These are phyloP conservation scores for Sinhomidia bicolor DNA, from an alignment of 2,888 invertebrate species.

Conservation along the genomic window DNA sequence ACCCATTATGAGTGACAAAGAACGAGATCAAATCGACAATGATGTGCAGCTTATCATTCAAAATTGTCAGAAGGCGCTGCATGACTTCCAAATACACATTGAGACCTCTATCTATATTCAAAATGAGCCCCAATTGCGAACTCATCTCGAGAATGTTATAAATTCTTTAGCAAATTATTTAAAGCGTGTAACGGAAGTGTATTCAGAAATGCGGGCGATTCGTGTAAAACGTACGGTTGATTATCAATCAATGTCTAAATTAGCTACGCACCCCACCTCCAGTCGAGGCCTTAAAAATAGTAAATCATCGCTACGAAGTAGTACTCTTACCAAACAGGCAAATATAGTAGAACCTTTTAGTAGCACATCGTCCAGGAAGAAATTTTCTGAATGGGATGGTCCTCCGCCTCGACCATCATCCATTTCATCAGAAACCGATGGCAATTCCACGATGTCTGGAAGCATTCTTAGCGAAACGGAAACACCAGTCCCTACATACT, in stretches of 20 bases:
- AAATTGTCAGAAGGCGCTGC: constrained; percentile 89
- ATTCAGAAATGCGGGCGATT: constrained; percentile 93
- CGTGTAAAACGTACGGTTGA: constrained; percentile 93
- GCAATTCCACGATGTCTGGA: constrained; percentile 50
- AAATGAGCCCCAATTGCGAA: constrained; percentile 86
- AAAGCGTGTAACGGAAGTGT: constrained; percentile 92
- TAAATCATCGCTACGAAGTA: constrained; percentile 27
- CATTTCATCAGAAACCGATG: constrained; percentile 52
- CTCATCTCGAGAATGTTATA: constrained; percentile 90
- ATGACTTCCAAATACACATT: constrained; percentile 87
- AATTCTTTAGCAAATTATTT: constrained; percentile 90
- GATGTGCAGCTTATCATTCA: constrained; percentile 93
- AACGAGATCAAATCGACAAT: constrained; percentile 92
- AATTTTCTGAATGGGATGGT: constrained; percentile 21
- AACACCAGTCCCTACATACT: constrained; percentile 70
- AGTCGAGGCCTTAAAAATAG: constrained; percentile 49
- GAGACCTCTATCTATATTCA: constrained; percentile 82
- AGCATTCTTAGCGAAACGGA: constrained; percentile 47
- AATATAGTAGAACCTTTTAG: background rate
- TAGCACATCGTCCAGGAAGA: background rate
- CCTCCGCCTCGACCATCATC: constrained; percentile 43
- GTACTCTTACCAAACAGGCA: background rate
- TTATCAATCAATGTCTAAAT: constrained; percentile 89
- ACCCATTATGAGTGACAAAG: constrained; percentile 90
- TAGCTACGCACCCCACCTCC: constrained; percentile 81